Evolutionary conservation across 2,888 invertebrate species (phyloP), one percentile per base, ranked within the genome.

Genomic region (Orchesellides sinensis): DNA sequence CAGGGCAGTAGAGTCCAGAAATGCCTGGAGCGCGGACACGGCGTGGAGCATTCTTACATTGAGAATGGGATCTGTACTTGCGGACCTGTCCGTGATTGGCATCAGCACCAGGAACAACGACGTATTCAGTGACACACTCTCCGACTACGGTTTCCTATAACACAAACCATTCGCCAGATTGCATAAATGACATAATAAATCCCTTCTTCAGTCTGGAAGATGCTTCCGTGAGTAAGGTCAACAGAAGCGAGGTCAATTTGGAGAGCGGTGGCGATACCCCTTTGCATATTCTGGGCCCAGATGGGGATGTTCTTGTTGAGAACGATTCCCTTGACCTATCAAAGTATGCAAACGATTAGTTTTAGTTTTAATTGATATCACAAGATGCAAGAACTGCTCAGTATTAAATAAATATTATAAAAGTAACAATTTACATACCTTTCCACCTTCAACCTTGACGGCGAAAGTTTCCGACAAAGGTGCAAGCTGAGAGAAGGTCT

Each of bases 231-330:
- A 29, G 54, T 54, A 56, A 84, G 3, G 25, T 83, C 78, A 68
- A 86, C 68, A 4, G 83, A 56, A 40, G 83, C 29, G 21, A 86
- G 66, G 73, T 86, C 80, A 21, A 86, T 45, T 85, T 87, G 87
- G 47, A 88, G 83, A 65, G 82, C 79, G 61, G 83, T 61, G 35
- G 88, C 88, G 77, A 88, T 77, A 86, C 88, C 88, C 54, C 86
- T 79, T 65, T 88, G 85, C 75, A 88, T 85, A 79, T 88, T 88
- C 29, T 84, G 84, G 8, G 85, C 87, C 87, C 87, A 88, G 81
- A 86, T 86, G 17, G 87, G 87, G 69, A 86, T 72, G 45, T 85
- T 68, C 49, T 59, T 59, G 72, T 85, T 84, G 63, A 88, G 72
- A 29, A 83, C 79, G 56, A 86, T 73, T 68, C 86, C 87, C 66